These are phyloP conservation scores for Glareola pratincola DNA, from an alignment of 2,113 vertebrate species.

Conservation along the genomic window DNA sequence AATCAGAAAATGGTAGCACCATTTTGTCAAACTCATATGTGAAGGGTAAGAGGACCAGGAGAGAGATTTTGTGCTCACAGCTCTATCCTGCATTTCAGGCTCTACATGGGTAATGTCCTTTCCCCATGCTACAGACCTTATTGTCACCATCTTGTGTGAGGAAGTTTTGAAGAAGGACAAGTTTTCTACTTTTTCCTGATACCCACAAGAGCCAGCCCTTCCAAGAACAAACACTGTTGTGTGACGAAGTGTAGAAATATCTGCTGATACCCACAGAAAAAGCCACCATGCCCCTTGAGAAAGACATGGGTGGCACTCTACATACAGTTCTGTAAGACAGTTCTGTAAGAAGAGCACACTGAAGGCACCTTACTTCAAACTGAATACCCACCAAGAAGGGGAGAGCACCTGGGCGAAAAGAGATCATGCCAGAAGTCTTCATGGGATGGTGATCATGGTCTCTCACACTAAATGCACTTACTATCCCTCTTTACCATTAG, in stretches of 20 bases:
- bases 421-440: background rate
- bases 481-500: background rate
- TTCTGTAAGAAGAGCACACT: background rate
- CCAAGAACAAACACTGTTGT: background rate
- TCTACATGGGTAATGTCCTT: background rate
- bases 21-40: background rate
- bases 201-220: background rate
- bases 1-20: background rate
- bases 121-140: fast-evolving
- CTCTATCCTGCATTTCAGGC: background rate
- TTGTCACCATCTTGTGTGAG: background rate
- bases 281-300: fast-evolving
- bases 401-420: background rate
- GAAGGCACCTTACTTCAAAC: background rate
- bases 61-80: background rate
- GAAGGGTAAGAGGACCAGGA: background rate
- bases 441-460: background rate
- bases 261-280: background rate
- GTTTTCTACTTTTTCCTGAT: background rate
- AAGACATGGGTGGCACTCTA: background rate
- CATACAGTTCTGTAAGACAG: background rate
- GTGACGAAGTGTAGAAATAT: background rate
- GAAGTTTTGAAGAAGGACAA: background rate
- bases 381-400: background rate
- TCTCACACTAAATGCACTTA: background rate